Percentiles rank a stretch among this genome's conserved stretches.
Conservation (phyloP, 2,797 vertebrate genomes). For the Phrynocephalus guinanensis region DNA sequence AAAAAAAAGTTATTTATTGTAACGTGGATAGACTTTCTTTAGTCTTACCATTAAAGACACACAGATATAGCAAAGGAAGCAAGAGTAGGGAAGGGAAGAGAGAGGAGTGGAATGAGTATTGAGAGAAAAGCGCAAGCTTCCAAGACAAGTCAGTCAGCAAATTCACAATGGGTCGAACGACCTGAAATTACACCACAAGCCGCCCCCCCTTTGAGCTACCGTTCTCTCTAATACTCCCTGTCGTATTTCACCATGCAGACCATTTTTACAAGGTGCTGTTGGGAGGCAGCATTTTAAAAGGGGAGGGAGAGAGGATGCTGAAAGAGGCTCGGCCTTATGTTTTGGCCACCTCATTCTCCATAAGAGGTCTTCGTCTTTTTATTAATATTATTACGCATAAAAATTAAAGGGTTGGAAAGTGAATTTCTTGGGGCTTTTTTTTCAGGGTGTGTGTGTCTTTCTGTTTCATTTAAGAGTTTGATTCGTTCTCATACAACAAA, state of each 20-base stretch:
- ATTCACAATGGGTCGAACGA: conserved; percentile 71
- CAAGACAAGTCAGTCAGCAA: conserved; percentile 80
- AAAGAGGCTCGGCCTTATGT: not conserved
- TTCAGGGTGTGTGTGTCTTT: not conserved
- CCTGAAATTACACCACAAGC: conserved; percentile 42
- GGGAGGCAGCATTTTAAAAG: no score
- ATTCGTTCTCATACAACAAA: not conserved
- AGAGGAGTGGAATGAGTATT: conserved; percentile 85
- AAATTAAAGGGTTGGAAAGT: not conserved
- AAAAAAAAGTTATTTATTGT: conserved; percentile 83
- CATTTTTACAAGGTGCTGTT: not conserved
- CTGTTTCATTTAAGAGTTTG: not conserved
- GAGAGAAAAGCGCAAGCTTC: conserved; percentile 76
- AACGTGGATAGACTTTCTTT: conserved; percentile 90
- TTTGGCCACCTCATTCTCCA: conserved; percentile 4
- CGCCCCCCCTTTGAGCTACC: conserved; percentile 10
- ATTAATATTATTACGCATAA: not conserved
- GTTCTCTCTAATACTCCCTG: not conserved
- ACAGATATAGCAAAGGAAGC: conserved; percentile 89
- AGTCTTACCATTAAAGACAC: conserved; percentile 91
- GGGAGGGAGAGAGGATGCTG: conserved; percentile 17
- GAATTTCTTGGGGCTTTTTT: not conserved
- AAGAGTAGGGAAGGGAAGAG: conserved; percentile 85
- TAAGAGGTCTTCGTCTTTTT: conserved; percentile 11
- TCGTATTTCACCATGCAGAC: not conserved